Conservation (phyloP, 53 echinoderm and acorn worm genomes). For the Stichopus horrens region DNA sequence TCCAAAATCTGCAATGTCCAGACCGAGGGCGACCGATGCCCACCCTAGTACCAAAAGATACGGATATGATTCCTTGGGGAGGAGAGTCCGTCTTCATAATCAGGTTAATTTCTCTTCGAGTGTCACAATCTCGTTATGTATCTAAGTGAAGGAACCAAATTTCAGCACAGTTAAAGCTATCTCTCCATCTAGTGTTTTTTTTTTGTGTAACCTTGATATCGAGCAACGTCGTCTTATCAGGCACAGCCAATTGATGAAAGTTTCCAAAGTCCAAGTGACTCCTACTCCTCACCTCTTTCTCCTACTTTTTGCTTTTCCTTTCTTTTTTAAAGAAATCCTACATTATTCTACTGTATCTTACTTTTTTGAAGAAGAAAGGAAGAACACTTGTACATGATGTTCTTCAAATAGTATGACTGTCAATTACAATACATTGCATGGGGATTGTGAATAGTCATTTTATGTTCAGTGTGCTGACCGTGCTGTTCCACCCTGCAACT, state of each 20-base stretch:
- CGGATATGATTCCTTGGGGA: conserved; percentile 76
- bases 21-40: conserved; percentile 74
- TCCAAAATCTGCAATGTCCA: conserved; percentile 56
- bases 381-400: no score
- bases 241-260: no score
- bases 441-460: no score
- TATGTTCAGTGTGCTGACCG: background rate
- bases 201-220: no score
- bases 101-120: conserved; percentile 46
- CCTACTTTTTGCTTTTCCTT: background rate
- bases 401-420: no score
- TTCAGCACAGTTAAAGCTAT: no score
- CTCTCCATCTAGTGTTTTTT: no score
- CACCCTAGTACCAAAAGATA: conserved; percentile 85
- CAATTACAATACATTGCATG: no score
- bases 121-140: background rate
- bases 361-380: background rate
- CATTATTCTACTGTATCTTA: background rate
- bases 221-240: no score
- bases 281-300: background rate
- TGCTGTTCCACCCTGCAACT: background rate
- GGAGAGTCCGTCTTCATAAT: conserved; percentile 60
- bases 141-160: background rate
- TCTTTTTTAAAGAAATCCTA: background rate
- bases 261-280: no score